These are phyloP conservation scores for Alca torda DNA, from an alignment of 2,797 vertebrate species.

Conservation along the genomic window DNA sequence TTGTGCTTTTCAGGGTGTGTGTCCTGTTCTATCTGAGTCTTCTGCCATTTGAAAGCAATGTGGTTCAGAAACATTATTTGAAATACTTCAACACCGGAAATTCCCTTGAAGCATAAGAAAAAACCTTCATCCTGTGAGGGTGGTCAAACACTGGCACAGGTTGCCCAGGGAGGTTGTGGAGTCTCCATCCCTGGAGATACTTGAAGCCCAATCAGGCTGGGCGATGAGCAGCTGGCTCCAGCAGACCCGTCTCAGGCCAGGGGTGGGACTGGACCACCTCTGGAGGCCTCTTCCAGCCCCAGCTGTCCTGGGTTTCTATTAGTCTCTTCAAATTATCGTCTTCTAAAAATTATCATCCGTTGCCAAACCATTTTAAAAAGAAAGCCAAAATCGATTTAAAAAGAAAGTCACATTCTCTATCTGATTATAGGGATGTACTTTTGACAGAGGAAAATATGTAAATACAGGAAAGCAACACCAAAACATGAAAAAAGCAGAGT, in stretches of 20 bases:
- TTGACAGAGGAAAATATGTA: background rate
- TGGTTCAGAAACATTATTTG: background rate
- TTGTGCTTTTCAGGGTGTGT: background rate
- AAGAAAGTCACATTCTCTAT: background rate
- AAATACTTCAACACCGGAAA: background rate
- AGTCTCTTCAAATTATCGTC: background rate
- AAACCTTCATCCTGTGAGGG: background rate
- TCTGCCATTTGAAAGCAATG: background rate
- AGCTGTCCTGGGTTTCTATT: rapidly evolving
- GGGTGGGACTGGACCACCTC: background rate
- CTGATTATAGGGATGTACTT: background rate
- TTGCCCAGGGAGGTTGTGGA: background rate
- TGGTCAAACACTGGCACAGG: rapidly evolving
- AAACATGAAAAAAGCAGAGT: background rate
- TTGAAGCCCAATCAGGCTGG: rapidly evolving
- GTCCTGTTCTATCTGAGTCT: background rate
- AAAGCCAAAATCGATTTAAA: background rate
- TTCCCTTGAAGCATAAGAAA: background rate
- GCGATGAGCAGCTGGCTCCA: background rate
- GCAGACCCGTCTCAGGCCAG: rapidly evolving
- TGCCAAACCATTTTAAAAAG: background rate
- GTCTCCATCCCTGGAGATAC: background rate
- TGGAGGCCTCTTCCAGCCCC: background rate
- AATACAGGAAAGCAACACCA: background rate
- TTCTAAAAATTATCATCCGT: background rate